Conservation (phyloP, 1,140 invertebrate genomes). For the Hermatobates lingyangjiaoensis region DNA sequence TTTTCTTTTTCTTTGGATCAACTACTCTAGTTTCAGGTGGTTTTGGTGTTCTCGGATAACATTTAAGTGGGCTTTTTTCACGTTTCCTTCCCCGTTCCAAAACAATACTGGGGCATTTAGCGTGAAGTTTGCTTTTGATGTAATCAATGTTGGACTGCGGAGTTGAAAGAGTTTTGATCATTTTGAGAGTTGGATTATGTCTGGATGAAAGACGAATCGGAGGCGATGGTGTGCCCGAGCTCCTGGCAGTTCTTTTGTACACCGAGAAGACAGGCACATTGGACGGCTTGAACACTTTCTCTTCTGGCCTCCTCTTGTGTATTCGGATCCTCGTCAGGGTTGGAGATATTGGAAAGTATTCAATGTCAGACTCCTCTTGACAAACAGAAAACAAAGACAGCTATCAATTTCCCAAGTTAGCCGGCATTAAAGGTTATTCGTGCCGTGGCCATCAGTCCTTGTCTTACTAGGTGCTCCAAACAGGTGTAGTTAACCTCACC, state of each 20-base stretch:
- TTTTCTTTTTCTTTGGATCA: conserved; percentile 2
- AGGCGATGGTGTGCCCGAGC: conserved; percentile 32
- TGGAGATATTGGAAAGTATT: conserved; percentile 62
- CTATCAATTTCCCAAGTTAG: no score
- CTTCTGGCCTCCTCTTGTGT: conserved; percentile 33
- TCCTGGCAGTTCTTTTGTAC: conserved; percentile 29
- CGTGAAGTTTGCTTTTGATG: neutral
- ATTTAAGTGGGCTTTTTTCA: neutral
- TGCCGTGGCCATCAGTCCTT: no score
- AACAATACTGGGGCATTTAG: neutral
- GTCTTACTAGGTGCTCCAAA: no score
- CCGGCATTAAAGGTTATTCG: no score
- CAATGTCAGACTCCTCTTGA: conserved; percentile 33
- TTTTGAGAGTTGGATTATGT: conserved; percentile 43
- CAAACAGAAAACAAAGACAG: no score
- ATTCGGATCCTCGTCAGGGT: conserved; percentile 59
- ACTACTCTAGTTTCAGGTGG: neutral
- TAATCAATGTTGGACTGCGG: neutral
- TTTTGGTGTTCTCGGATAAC: neutral
- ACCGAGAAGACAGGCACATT: conserved; percentile 25
- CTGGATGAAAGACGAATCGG: conserved; percentile 50
- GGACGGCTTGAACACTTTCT: conserved; percentile 38
- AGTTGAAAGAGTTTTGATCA: conserved; percentile 21
- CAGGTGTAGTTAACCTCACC: no score
- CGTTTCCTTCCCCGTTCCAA: neutral